Evolutionary conservation across 2,797 vertebrate genomes (phyloP).

Genomic region (Girardinus metallicus): DNA sequence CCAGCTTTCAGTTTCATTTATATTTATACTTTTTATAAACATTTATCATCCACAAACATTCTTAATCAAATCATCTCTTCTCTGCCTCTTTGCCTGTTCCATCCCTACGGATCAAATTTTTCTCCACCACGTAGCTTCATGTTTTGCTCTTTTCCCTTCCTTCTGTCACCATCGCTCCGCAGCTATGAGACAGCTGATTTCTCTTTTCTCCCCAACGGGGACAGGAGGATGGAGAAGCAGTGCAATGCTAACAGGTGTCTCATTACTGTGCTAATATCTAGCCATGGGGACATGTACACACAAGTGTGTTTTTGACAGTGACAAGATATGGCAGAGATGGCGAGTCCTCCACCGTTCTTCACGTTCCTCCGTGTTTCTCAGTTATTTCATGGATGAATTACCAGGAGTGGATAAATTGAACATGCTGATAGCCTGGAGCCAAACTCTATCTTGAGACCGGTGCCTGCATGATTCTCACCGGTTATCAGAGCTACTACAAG

Average conservation of each 20-base stretch:
- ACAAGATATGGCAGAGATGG: conserved; percentile 34
- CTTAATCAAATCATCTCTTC: conserved; percentile 29
- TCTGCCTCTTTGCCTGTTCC: conserved; percentile 20
- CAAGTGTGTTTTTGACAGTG: conserved; percentile 22
- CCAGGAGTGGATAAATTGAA: conserved; percentile 49
- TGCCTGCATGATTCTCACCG: conserved; percentile 45
- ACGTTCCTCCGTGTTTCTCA: conserved; percentile 11
- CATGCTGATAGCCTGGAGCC: conserved; percentile 45
- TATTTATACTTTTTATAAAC: conserved; percentile 15
- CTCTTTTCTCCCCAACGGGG: conserved; percentile 37
- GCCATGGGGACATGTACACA: conserved; percentile 32
- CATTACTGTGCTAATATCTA: conserved; percentile 57
- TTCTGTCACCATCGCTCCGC: conserved; percentile 35
- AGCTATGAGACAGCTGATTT: conserved; percentile 39
- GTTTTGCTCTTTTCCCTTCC: background rate
- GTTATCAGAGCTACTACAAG: conserved; percentile 42
- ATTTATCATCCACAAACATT: conserved; percentile 39
- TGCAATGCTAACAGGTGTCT: conserved; percentile 63
- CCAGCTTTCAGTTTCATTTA: too few relatives aligned
- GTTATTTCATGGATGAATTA: conserved; percentile 60
- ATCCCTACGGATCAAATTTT: conserved; percentile 14
- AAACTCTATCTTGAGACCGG: conserved; percentile 52
- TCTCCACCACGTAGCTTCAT: conserved; percentile 3
- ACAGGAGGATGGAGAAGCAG: conserved; percentile 48
- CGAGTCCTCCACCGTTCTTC: conserved; percentile 43